phyloP scores from a whole-genome alignment of 1,140 invertebrate genomes.

The Globodera rostochiensis region DNA sequence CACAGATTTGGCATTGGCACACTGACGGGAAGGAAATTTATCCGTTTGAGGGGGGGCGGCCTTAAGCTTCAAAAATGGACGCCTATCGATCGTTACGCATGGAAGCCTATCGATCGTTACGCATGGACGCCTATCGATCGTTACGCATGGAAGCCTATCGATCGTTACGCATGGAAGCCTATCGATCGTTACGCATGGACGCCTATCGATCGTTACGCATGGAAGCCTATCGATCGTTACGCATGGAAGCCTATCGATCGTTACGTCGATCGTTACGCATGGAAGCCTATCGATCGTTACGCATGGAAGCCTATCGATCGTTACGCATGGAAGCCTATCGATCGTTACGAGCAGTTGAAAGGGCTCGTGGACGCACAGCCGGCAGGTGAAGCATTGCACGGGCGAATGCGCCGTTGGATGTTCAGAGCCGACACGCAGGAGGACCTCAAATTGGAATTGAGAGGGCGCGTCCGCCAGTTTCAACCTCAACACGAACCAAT shows the following conservation, averaged over 20 bases:
- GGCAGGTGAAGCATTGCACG: background rate
- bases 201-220: too few relatives aligned
- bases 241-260: too few relatives aligned
- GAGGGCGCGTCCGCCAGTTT: too few relatives aligned
- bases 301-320: background rate
- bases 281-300: too few relatives aligned
- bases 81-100: too few relatives aligned
- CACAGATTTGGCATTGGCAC: too few relatives aligned
- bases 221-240: background rate
- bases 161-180: background rate
- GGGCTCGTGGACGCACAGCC: background rate
- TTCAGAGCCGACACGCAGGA: constrained; percentile 4
- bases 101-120: too few relatives aligned
- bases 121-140: too few relatives aligned
- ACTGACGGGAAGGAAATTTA: too few relatives aligned
- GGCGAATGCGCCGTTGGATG: constrained; percentile 16
- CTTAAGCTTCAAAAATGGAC: too few relatives aligned
- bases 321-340: background rate
- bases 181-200: background rate
- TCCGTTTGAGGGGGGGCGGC: too few relatives aligned
- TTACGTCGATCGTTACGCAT: too few relatives aligned
- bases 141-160: background rate
- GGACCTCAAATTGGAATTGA: background rate
- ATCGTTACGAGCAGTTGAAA: background rate
- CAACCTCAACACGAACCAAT: background rate